Base-by-base conservation (phyloP, 2,888 invertebrate species). In the Scelioninae gen. 1 region DNA sequence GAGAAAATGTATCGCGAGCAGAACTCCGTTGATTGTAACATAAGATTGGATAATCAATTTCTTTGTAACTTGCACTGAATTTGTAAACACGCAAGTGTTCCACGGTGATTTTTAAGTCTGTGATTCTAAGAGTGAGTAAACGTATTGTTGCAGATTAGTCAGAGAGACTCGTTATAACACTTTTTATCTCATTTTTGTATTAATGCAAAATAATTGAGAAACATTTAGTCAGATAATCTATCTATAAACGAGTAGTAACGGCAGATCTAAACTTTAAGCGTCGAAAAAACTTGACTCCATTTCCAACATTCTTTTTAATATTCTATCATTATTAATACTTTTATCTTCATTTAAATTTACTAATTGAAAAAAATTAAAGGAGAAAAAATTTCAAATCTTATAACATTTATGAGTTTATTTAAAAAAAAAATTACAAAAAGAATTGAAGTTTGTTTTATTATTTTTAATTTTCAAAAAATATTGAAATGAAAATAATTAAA, bases 181-280 rank as follows among this genome's bases (percentile, higher is more conserved):
- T 69, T 69, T 77, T 55, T 63, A 77, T 63, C 63, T 69, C 69
- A 63, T 77, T 77, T 75, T 77, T 77, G 69, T 77, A 77, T 63
- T n/a, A 29, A 38, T 45, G 29, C 31, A 53, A 77, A n/a, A n/a
- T n/a, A n/a, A n/a, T 55, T 63, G 55, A 74, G 53, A 77, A 77
- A 77, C 68, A 40, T 68, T 58, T 69, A 76, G 60, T 32, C 11
- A 45, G 13, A 13, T 69, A 77, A 62, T 55, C 11, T n/a, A n/a
- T n/a, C n/a, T n/a, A n/a, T n/a, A n/a, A n/a, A n/a, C n/a, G n/a
- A n/a, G n/a, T n/a, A n/a, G n/a, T n/a, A n/a, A 34, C n/a, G 31
- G 13, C 63, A 63, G 23, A 43, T 34, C 55, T 63, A 55, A 34
- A 43, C 32, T 58, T 34, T 62, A 62, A 62, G 38, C 34, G 29